A percentile compares a stretch with the other conserved stretches of the same genome.
Evolutionary conservation across 2,888 invertebrate species (phyloP).

Genomic region (Synergus itoensis): DNA sequence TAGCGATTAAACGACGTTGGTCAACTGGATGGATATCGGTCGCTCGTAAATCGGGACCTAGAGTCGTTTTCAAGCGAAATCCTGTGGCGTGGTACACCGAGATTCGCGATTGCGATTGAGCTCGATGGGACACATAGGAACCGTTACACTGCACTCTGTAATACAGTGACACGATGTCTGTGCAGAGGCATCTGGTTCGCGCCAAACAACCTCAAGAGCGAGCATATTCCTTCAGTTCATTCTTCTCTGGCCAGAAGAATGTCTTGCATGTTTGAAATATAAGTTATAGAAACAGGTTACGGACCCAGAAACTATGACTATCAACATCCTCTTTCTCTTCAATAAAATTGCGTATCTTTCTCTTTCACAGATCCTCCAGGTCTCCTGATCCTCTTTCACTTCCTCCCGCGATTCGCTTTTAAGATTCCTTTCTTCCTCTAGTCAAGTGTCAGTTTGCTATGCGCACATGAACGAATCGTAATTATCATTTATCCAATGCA

Average conservation of each 20-base stretch:
- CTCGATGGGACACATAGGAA: conserved; percentile 69
- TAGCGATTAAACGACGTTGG: conserved; percentile 64
- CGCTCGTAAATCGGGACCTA: conserved; percentile 49
- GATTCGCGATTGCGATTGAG: conserved; percentile 73
- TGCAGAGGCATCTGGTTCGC: conserved; percentile 67
- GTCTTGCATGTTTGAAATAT: background rate
- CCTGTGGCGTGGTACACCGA: conserved; percentile 50
- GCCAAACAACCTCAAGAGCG: conserved; percentile 32
- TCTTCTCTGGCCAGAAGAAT: background rate
- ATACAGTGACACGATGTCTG: conserved; percentile 61
- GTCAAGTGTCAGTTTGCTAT: conserved; percentile 26
- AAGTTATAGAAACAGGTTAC: background rate
- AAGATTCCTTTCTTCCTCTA: conserved; percentile 1
- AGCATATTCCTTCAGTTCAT: conserved; percentile 8
- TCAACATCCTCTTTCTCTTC: background rate
- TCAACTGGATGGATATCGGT: conserved; percentile 51
- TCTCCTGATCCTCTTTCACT: conserved; percentile 42
- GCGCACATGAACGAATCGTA: conserved; percentile 54
- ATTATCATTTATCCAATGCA: conserved; percentile 69
- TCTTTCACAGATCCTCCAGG: conserved; percentile 43
- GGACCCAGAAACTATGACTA: background rate
- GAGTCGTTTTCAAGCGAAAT: conserved; percentile 51
- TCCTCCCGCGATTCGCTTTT: conserved; percentile 39
- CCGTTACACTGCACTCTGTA: conserved; percentile 64
- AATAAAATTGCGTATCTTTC: conserved; percentile 4